A percentile compares a stretch with the other conserved stretches of the same genome.
Conservation (phyloP, 2,888 invertebrate species). For the Clunio marinus region DNA sequence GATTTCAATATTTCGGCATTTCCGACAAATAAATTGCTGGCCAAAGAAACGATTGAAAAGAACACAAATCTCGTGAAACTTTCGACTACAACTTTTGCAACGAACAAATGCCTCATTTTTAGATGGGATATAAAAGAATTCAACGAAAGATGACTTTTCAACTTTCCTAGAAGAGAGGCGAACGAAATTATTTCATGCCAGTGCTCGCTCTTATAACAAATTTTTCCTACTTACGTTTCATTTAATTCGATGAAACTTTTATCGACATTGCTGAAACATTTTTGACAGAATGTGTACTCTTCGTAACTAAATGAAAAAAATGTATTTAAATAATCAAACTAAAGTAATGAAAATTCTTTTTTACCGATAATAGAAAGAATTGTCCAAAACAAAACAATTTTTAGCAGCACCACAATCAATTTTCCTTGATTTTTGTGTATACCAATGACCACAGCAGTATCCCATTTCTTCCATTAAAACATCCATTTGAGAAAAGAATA, state of each 20-base stretch:
- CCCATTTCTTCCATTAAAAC: not conserved
- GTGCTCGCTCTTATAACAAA: not conserved
- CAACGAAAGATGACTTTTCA: too few relatives aligned
- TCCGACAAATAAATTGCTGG: not conserved
- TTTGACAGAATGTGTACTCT: not conserved
- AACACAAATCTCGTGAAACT: not conserved
- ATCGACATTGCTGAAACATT: not conserved
- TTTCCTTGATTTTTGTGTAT: not conserved
- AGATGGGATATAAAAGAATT: too few relatives aligned
- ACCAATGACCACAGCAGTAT: not conserved
- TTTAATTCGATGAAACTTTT: not conserved
- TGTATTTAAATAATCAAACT: not conserved
- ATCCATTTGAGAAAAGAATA: not conserved
- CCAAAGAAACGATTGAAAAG: not conserved
- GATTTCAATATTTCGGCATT: not conserved
- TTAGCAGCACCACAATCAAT: too few relatives aligned
- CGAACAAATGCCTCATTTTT: not conserved
- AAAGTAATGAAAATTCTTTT: not conserved
- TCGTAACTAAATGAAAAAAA: not conserved
- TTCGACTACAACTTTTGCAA: not conserved
- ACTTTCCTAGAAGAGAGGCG: too few relatives aligned
- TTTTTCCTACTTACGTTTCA: not conserved
- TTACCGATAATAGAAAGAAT: not conserved
- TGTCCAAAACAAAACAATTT: too few relatives aligned
- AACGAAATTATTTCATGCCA: not conserved